phyloP scores from a whole-genome alignment of 2,888 invertebrate genomes.

The Iselma pallidipennis region DNA sequence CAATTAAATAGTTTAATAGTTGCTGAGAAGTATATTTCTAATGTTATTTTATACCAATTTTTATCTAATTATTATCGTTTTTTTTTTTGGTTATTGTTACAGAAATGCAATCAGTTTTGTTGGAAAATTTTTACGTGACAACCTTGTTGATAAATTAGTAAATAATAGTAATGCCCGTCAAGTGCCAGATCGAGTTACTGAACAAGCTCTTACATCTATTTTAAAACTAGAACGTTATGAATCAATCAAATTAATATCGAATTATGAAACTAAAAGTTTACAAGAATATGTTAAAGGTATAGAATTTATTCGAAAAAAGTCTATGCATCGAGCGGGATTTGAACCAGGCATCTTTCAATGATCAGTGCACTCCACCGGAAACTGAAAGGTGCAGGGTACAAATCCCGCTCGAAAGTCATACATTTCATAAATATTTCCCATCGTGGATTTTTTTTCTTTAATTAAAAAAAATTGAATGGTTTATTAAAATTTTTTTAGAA shows the following conservation, averaged over 20 bases:
- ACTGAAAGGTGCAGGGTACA: too few relatives aligned
- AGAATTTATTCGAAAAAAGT: too few relatives aligned
- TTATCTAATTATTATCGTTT: background rate
- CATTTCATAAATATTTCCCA: too few relatives aligned
- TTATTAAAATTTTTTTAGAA: conserved; percentile 5
- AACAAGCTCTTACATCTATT: conserved; percentile 1
- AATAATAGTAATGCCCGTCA: background rate
- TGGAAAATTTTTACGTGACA: background rate
- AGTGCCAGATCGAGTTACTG: background rate
- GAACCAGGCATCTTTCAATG: too few relatives aligned
- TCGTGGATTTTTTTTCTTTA: too few relatives aligned
- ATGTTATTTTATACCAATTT: background rate
- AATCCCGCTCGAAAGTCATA: too few relatives aligned
- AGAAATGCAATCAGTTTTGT: background rate
- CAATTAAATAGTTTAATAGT: conserved; percentile 67
- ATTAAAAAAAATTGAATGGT: background rate
- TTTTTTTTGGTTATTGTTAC: background rate
- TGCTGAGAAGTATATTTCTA: conserved; percentile 59
- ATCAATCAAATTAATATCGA: background rate
- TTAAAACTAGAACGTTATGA: background rate
- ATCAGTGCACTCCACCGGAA: too few relatives aligned
- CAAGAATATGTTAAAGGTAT: background rate
- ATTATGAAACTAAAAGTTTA: background rate
- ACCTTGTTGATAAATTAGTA: background rate
- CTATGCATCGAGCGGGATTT: too few relatives aligned